These are phyloP conservation scores for Eptesicus fuscus DNA, from an alignment of 2,113 vertebrate species.

Conservation along the genomic window DNA sequence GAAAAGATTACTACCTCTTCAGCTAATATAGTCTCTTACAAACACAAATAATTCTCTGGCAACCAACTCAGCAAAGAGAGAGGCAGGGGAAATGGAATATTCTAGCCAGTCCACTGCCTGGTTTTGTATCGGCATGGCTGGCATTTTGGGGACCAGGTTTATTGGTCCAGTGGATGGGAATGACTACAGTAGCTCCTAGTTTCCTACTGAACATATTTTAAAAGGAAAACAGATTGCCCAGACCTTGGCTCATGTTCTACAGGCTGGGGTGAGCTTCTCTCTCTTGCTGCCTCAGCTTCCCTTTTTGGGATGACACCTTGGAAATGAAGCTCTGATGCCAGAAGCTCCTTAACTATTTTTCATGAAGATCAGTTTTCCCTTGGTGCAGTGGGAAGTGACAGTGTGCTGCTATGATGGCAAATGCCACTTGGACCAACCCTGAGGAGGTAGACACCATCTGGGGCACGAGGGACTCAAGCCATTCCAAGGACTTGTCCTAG, in stretches of 20 bases:
- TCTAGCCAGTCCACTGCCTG: background rate
- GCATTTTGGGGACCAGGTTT: background rate
- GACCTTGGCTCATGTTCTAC: background rate
- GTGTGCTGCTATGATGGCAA: background rate
- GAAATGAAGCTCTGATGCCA: background rate
- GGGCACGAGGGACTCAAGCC: background rate
- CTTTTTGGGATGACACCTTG: background rate
- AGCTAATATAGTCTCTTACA: background rate
- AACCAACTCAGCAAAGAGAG: background rate
- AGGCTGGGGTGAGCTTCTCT: background rate
- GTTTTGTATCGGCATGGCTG: background rate
- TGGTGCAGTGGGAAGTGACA: rapidly evolving
- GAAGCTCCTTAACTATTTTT: background rate
- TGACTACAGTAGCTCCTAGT: background rate
- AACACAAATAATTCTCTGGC: background rate
- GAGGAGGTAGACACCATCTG: background rate
- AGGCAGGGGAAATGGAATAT: constrained; percentile 12
- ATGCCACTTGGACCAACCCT: background rate
- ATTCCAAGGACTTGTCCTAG: background rate
- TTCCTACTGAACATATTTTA: background rate
- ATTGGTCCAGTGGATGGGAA: background rate
- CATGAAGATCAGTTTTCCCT: background rate
- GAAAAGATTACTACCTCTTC: background rate
- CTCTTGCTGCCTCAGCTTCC: constrained; percentile 7
- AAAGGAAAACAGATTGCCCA: background rate